These are phyloP conservation scores for Drosophila nigricruria DNA, from an alignment of 2,888 invertebrate species.

Conservation along the genomic window DNA sequence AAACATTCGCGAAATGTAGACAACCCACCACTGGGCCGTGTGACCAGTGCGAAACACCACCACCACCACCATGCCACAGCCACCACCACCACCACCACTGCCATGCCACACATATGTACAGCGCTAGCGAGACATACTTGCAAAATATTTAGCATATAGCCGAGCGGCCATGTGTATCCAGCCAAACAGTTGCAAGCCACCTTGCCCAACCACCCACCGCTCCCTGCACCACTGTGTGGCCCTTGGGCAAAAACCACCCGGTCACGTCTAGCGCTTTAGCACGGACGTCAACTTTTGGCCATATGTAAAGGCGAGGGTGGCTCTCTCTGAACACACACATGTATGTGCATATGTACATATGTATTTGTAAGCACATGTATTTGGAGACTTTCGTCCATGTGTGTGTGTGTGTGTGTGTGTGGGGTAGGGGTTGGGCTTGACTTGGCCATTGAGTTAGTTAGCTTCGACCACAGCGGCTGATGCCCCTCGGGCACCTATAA, in stretches of 20 bases:
- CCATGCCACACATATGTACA: constrained; percentile 18
- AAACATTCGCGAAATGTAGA: constrained; percentile 72
- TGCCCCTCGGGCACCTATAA: constrained; percentile 10
- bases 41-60: constrained; percentile 64
- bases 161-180: constrained; percentile 59
- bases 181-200: constrained; percentile 32
- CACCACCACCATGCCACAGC: constrained; percentile 29
- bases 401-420: constrained; percentile 13
- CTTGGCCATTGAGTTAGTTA: constrained; percentile 29
- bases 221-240: constrained; percentile 14
- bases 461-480: constrained; percentile 5
- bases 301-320: constrained; percentile 78
- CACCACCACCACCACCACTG: constrained; percentile 2
- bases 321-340: constrained; percentile 17
- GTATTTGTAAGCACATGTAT: not conserved
- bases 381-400: constrained; percentile 25
- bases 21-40: constrained; percentile 62
- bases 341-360: not conserved
- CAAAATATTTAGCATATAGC: constrained; percentile 56
- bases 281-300: constrained; percentile 72
- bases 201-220: constrained; percentile 1
- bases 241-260: constrained; percentile 65
- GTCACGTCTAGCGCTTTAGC: constrained; percentile 60
- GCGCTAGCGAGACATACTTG: constrained; percentile 47
- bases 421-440: constrained; percentile 43